Base-by-base conservation (phyloP, 1,140 invertebrate genomes). In the Lordiphosa mommai region DNA sequence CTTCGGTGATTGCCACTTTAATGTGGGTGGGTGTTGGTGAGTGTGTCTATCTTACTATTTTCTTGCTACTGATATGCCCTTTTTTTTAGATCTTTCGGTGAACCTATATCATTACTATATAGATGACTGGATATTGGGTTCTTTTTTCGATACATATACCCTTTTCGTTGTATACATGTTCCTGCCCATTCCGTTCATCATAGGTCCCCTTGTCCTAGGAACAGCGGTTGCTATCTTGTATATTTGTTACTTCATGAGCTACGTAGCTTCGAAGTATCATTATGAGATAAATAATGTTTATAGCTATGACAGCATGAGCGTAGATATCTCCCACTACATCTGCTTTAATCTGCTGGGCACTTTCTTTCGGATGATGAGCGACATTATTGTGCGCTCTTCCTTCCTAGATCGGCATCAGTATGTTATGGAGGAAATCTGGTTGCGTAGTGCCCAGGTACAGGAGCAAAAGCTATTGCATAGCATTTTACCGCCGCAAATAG, bases 401-500 rank as follows among this genome's bases (percentile, higher is more conserved):
- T 98, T 98, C 87, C 90, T 98, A 7, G 96, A 97, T 79, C 91
- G 95, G 13, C 89, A 95, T 64, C 94, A 94, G 34, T 97, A 93
- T 72, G 93, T 97, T 3, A 94, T 96, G 89, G 94, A 95, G 10
- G 96, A 94, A 27, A 90, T 95, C n/a, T 92, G 94, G 69, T 86
- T 96, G 1, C 92, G 93, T 61, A 93, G 93, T 79, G 95, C 96
- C 69, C 94, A 95, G 63, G 92, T 94, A 65, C 95, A 96, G 90
- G 95, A 96, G 90, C 94, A 97, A 88, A 92, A 95, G 72, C 91
- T 98, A 0, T 93, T 97, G 80, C 91, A 94, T 37, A 97, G 95
- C 68, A 97, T 98, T 69, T 91, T 98, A 27, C 96, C 96, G 0
- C 92, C 94, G 37, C 95, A 97, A 73, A 94, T 97, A 53, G 93